phyloP scores from a whole-genome alignment of 1,140 invertebrate genomes.

The Popillia japonica region DNA sequence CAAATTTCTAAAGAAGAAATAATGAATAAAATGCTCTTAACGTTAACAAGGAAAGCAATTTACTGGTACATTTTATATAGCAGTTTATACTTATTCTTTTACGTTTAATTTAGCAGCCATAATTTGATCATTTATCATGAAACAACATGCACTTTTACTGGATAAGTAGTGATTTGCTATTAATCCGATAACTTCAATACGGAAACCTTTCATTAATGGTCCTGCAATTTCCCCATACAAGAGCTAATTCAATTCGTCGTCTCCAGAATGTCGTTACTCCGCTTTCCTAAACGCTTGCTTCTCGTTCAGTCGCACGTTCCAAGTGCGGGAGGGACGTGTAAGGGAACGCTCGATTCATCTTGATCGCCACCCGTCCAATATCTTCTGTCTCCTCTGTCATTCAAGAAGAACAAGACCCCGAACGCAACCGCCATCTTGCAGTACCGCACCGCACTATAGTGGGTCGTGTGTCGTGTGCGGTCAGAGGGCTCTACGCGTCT shows the following conservation, averaged over 20 bases:
- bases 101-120: background rate
- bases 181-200: background rate
- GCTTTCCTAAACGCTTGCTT: background rate
- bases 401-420: background rate
- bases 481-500: background rate
- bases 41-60: no score
- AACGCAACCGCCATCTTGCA: background rate
- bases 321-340: background rate
- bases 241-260: background rate
- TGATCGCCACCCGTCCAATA: background rate
- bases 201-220: background rate
- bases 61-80: no score
- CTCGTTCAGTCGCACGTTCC: background rate
- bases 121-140: background rate
- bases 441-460: background rate
- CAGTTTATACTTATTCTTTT: no score
- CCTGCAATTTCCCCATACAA: background rate
- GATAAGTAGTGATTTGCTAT: background rate
- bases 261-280: background rate
- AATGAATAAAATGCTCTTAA: no score
- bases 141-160: background rate
- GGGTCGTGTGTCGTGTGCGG: background rate
- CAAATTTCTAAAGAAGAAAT: no score
- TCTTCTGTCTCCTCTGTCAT: background rate
- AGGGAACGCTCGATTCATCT: background rate